A percentile compares a stretch with the other conserved stretches of the same genome.
These are phyloP conservation scores for Helicoverpa armigera DNA, from an alignment of 1,140 invertebrate species.

Conservation along the genomic window DNA sequence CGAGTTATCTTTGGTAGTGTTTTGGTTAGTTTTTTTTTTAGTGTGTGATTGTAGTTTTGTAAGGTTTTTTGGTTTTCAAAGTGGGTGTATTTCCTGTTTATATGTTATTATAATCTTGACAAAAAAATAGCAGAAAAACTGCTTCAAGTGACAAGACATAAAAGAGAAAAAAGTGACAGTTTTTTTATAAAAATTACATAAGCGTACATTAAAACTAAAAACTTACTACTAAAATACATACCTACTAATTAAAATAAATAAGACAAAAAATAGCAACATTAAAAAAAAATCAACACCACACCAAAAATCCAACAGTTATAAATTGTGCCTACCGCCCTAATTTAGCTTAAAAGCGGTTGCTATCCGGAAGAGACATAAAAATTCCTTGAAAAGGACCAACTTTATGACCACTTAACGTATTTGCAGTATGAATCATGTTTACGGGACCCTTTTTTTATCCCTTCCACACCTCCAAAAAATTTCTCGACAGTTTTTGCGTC, in stretches of 20 bases:
- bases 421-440: constrained; percentile 2
- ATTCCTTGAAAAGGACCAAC: constrained; percentile 7
- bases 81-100: too few relatives aligned
- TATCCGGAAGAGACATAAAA: constrained; percentile 12
- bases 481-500: neutral
- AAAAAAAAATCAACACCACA: neutral
- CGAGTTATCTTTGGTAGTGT: neutral
- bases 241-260: too few relatives aligned
- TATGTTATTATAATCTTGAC: too few relatives aligned
- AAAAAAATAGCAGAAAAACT: too few relatives aligned
- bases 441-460: neutral
- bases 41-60: neutral
- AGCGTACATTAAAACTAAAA: too few relatives aligned
- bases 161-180: too few relatives aligned
- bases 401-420: constrained; percentile 13
- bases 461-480: neutral
- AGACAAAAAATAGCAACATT: too few relatives aligned
- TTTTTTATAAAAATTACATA: too few relatives aligned
- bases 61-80: too few relatives aligned
- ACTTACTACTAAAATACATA: too few relatives aligned
- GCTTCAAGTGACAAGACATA: too few relatives aligned
- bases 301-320: neutral
- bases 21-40: neutral
- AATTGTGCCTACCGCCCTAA: neutral
- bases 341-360: constrained; percentile 1